Base-by-base conservation (phyloP, 1,140 invertebrate genomes). In the Agraylea sexmaculata region DNA sequence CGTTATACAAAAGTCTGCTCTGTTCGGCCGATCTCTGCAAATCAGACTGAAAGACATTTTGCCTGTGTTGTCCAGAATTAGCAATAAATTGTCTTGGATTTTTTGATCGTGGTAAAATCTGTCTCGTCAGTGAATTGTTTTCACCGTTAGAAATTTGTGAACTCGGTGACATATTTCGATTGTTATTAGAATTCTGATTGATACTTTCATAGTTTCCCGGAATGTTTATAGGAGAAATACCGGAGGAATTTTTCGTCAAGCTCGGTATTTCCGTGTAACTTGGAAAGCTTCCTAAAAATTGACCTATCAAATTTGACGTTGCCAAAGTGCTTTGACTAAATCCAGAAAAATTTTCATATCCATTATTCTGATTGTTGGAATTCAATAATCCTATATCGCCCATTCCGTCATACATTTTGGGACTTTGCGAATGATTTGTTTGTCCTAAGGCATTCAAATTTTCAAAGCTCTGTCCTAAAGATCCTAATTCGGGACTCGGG, bases 351-450 rank as follows among this genome's bases (percentile, higher is more conserved):
- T 50, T 50, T 44, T 50, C 48, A 27, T 50, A 50, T 1, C 48
- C 48, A 18, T 45, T 46, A 31, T 49, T 49, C 22, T 49, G 46
- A 15, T 29, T 60, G 46, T 65, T 64, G 1, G 58, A 59, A 0
- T 37, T 35, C 22, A 10, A 32, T 18, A 30, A 33, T n/a, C 30
- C 17, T 1, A 25, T 38, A 34, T 38, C 44, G 2, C 21, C 21
- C 21, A 50, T 12, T n/a, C 59, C 44, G 42, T 60, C 59, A 43
- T 61, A 65, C 0, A 55, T 51, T 46, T 66, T 60, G 4, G 59
- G 59, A 60, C 55, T 32, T 49, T 62, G 7, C 56, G 59, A 59
- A 58, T 59, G 22, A 57, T 60, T 3, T 53, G 58, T 42, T 35
- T 53, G 49, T 10, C 44, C 42, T 12, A 53, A 38, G 1, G 45